A percentile compares a stretch with the other conserved stretches of the same genome.
Evolutionary conservation across 2,888 invertebrate species (phyloP).

Genomic region (Lymantria dispar): DNA sequence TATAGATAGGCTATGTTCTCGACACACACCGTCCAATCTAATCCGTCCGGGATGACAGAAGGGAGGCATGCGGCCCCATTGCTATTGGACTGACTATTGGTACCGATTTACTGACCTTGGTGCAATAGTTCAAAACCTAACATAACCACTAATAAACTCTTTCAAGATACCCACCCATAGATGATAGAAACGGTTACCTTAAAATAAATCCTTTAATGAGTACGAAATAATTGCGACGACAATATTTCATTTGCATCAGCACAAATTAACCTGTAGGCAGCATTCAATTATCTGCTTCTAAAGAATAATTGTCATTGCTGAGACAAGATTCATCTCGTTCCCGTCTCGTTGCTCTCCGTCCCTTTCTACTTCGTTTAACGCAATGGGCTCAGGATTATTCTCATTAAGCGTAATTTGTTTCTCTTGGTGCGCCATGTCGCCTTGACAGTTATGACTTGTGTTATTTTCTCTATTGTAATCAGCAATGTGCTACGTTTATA

Average conservation of each 20-base stretch:
- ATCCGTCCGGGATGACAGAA: too few relatives aligned
- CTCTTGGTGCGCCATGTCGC: constrained; percentile 25
- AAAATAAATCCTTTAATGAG: not conserved
- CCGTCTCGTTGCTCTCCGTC: constrained; percentile 31
- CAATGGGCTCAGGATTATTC: constrained; percentile 44
- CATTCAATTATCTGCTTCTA: constrained; percentile 38
- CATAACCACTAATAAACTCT: too few relatives aligned
- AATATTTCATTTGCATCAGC: constrained; percentile 16
- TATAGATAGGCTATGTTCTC: too few relatives aligned
- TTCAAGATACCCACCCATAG: too few relatives aligned
- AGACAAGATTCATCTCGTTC: constrained; percentile 40
- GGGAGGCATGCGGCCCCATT: too few relatives aligned
- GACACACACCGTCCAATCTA: too few relatives aligned
- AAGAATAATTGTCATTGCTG: constrained; percentile 37
- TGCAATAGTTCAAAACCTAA: too few relatives aligned
- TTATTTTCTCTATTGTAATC: too few relatives aligned
- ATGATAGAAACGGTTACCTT: not conserved
- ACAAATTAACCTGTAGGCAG: constrained; percentile 13
- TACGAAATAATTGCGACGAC: not conserved
- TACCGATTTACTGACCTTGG: too few relatives aligned
- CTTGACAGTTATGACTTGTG: constrained; percentile 34
- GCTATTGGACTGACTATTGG: too few relatives aligned
- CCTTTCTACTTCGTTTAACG: constrained; percentile 48
- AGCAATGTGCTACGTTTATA: too few relatives aligned
- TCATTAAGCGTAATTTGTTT: constrained; percentile 51